A percentile compares a stretch with the other conserved stretches of the same genome.
phyloP scores from a whole-genome alignment of 30 jellyfish, hydroid and myxozoan species.

The Mastigias papua region DNA sequence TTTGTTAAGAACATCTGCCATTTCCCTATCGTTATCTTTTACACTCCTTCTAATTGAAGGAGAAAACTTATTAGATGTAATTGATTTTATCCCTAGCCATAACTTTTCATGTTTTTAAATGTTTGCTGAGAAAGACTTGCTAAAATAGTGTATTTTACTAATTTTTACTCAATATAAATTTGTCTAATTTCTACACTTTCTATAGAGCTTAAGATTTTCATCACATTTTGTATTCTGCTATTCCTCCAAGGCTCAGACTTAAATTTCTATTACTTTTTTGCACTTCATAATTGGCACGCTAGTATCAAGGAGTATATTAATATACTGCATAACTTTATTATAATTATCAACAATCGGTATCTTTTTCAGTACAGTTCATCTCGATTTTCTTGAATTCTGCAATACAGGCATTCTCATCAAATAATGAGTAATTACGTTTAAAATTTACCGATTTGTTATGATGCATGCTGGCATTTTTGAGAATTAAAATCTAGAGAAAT shows the following conservation, averaged over 20 bases:
- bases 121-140: not conserved
- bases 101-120: conserved; percentile 1
- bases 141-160: not conserved
- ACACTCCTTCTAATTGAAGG: conserved; percentile 9
- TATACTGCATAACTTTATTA: not conserved
- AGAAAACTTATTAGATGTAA: not conserved
- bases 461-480: conserved; percentile 16
- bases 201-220: conserved; percentile 31
- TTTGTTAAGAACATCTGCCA: conserved; percentile 53
- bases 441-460: conserved; percentile 7
- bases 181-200: conserved; percentile 37
- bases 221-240: conserved; percentile 25
- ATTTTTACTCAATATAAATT: not conserved
- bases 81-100: not conserved
- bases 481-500: conserved; percentile 34
- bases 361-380: not conserved
- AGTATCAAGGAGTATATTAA: conserved; percentile 1
- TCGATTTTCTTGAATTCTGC: not conserved
- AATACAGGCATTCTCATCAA: not conserved
- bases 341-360: conserved; percentile 13
- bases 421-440: not conserved
- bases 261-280: conserved; percentile 16
- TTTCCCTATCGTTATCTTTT: conserved; percentile 37
- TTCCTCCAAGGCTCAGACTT: conserved; percentile 45
- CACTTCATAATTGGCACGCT: conserved; percentile 33